Percentiles rank a stretch among this genome's conserved stretches.
These are phyloP conservation scores for Symphodus melops DNA, from an alignment of 2,113 vertebrate species.

Conservation along the genomic window DNA sequence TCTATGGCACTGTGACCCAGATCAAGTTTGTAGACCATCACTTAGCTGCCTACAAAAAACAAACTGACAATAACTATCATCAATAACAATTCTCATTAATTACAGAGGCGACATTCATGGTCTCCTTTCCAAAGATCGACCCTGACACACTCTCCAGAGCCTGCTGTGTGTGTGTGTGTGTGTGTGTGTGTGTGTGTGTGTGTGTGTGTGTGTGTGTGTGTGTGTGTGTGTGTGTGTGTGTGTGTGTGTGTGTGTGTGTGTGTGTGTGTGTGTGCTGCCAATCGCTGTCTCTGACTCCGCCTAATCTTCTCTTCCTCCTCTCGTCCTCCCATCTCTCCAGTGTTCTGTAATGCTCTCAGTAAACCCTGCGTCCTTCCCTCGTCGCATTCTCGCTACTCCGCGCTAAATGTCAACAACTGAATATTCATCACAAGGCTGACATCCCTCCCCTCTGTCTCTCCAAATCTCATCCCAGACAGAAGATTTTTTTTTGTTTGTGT, in stretches of 20 bases:
- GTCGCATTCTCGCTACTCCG: conserved; percentile 57
- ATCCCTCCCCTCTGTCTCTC: conserved; percentile 52
- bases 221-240: conserved; percentile 32
- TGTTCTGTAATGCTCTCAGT: conserved; percentile 73
- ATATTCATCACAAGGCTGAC: conserved; percentile 77
- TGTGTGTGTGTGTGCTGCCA: conserved; percentile 29
- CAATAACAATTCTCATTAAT: conserved; percentile 72
- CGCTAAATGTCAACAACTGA: conserved; percentile 81
- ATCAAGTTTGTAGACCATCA: conserved; percentile 66
- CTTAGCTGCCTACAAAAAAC: conserved; percentile 42
- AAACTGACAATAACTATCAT: conserved; percentile 73
- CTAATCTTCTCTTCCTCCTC: conserved; percentile 52
- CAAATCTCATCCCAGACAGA: conserved; percentile 64
- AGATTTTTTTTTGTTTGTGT: conserved; percentile 8
- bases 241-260: conserved; percentile 32
- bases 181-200: conserved; percentile 21
- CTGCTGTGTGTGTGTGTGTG: conserved; percentile 30
- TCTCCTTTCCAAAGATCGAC: conserved; percentile 48
- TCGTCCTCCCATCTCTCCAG: conserved; percentile 50
- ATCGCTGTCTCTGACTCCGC: conserved; percentile 39
- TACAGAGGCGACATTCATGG: conserved; percentile 49
- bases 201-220: conserved; percentile 32
- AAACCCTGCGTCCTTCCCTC: conserved; percentile 69
- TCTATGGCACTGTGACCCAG: conserved; percentile 68
- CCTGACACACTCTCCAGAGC: neutral